Evolutionary conservation across 2,797 vertebrate genomes (phyloP).

Genomic region (Lateolabrax maculatus): DNA sequence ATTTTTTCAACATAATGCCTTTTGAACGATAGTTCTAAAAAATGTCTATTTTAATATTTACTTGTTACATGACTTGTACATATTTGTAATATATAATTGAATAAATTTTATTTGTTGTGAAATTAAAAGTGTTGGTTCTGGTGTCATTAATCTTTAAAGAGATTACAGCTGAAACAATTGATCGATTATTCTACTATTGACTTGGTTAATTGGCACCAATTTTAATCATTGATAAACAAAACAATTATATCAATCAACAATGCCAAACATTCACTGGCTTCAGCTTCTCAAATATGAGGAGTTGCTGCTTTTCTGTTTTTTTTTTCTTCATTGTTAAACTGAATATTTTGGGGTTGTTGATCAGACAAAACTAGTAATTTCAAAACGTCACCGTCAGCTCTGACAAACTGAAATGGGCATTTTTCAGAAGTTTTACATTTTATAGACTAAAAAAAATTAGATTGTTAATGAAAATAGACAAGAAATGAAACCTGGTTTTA

Average conservation of each 20-base stretch:
- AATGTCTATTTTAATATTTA: slow-evolving; percentile 99
- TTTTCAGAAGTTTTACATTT: neutral
- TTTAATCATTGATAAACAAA: neutral
- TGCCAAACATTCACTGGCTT: neutral
- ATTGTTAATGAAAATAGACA: neutral
- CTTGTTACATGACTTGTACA: slow-evolving; percentile 96
- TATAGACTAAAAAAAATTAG: neutral
- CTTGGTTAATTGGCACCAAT: neutral
- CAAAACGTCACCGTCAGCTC: neutral
- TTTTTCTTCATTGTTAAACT: neutral
- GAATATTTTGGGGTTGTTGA: neutral
- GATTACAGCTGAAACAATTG: neutral
- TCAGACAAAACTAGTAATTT: neutral
- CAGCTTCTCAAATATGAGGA: neutral
- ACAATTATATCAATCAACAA: neutral
- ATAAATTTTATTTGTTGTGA: slow-evolving; percentile 99
- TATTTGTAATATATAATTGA: slow-evolving; percentile 99
- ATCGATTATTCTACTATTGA: no score
- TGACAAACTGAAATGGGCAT: neutral
- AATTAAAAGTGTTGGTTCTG: slow-evolving; percentile 66
- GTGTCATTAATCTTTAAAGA: neutral
- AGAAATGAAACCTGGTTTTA: neutral
- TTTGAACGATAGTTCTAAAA: slow-evolving; percentile 98
- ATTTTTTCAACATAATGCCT: slow-evolving; percentile 96
- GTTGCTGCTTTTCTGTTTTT: neutral